A percentile compares a stretch with the other conserved stretches of the same genome.
These are phyloP conservation scores for Struthio camelus DNA, from an alignment of 2,113 vertebrate genomes.

Conservation along the genomic window DNA sequence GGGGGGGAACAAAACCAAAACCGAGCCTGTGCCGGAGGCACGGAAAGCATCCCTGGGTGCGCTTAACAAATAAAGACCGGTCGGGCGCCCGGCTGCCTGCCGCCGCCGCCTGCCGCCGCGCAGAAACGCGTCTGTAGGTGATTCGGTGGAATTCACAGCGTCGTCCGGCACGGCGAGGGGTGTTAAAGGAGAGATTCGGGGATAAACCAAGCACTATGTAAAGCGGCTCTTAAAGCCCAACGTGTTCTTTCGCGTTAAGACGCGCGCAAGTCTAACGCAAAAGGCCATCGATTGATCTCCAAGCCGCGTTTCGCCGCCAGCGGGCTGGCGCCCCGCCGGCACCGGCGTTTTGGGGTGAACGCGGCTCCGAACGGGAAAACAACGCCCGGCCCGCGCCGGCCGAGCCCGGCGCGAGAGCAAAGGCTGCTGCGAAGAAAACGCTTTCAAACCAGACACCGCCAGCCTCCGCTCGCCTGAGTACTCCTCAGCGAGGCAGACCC, in stretches of 20 bases:
- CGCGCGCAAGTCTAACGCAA: background rate
- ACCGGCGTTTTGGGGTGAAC: background rate
- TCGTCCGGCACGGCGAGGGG: slow-evolving; percentile 10
- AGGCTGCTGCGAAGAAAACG: too few relatives aligned
- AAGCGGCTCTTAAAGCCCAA: background rate
- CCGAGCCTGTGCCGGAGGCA: background rate
- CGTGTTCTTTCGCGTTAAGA: background rate
- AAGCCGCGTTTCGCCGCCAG: background rate
- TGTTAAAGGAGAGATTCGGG: slow-evolving; percentile 23
- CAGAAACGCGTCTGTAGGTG: background rate
- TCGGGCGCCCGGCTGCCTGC: background rate
- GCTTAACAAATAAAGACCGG: background rate
- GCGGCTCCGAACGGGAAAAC: background rate
- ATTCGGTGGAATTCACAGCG: background rate
- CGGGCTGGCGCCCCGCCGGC: background rate
- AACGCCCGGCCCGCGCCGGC: too few relatives aligned
- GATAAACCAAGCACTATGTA: slow-evolving; percentile 24
- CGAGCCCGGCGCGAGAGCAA: too few relatives aligned
- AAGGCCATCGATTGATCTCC: background rate
- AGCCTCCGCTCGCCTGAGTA: background rate
- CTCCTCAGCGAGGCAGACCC: background rate
- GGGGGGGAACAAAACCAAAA: background rate
- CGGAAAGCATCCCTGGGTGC: background rate
- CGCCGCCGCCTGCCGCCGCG: too few relatives aligned
- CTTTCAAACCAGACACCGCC: background rate